Conservation (phyloP, 2,113 vertebrate genomes). For the Tricholaema leucomelas region DNA sequence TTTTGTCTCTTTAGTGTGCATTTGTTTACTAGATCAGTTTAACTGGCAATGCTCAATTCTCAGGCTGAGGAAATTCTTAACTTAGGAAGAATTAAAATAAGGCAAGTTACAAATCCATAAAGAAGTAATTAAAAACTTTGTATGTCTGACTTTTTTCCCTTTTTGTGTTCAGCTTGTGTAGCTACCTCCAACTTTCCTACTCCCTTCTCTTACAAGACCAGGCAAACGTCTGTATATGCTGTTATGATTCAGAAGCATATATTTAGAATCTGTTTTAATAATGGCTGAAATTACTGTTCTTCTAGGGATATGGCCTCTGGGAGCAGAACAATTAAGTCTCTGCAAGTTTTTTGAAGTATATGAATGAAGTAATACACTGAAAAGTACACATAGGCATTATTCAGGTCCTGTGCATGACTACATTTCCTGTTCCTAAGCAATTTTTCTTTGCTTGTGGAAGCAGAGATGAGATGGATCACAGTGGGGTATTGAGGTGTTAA, state of each 20-base stretch:
- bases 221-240: not conserved
- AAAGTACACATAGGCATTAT: not conserved
- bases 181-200: not conserved
- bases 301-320: not conserved
- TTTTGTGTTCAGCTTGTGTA: not conserved
- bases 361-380: not conserved
- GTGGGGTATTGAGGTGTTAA: not conserved
- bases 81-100: not conserved
- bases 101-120: not conserved
- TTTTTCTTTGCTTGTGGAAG: conserved; percentile 23
- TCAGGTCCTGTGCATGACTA: not conserved
- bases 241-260: not conserved
- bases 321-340: conserved; percentile 17
- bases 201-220: not conserved
- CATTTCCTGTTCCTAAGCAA: conserved; percentile 9
- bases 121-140: not conserved
- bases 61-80: not conserved
- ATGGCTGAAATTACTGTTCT: not conserved
- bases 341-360: conserved; percentile 11
- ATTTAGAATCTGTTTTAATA: conserved; percentile 38
- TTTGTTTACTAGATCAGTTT: not conserved
- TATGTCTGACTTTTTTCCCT: not conserved
- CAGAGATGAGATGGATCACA: not conserved
- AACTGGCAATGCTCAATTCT: not conserved
- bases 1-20: not conserved